phyloP scores from a whole-genome alignment of 2,797 vertebrate species.

The Sylvilagus floridanus region DNA sequence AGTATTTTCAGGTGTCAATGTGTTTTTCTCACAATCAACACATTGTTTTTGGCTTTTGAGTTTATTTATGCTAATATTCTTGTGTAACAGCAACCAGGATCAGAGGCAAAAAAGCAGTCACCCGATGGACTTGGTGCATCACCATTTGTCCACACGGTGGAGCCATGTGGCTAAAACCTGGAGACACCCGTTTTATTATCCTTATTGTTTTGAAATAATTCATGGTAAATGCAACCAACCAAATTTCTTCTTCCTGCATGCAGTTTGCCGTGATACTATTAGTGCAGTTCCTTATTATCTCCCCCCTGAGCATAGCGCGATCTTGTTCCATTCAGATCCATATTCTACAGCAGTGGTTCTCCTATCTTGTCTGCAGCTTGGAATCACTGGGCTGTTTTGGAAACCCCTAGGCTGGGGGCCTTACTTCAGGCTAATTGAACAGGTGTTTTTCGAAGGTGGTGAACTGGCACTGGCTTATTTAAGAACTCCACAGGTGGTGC shows the following conservation, averaged over 20 bases:
- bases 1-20: slow-evolving; percentile 28
- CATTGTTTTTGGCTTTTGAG: slow-evolving; percentile 14
- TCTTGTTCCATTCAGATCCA: not conserved
- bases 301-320: not conserved
- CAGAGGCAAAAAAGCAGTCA: not conserved
- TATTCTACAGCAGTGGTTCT: not conserved
- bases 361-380: not conserved
- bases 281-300: not conserved
- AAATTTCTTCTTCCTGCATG: slow-evolving; percentile 43
- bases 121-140: slow-evolving; percentile 1
- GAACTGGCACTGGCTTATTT: not conserved
- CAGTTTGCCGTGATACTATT: not conserved
- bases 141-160: slow-evolving; percentile 82
- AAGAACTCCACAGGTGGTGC: not conserved
- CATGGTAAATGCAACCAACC: slow-evolving; percentile 36
- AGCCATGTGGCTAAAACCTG: slow-evolving; percentile 78
- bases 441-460: not conserved
- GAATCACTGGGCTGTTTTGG: not conserved
- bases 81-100: not conserved
- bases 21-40: slow-evolving; percentile 45
- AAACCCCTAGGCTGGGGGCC: not conserved
- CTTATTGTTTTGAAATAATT: slow-evolving; percentile 51
- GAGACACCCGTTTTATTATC: slow-evolving; percentile 40
- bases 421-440: not conserved
- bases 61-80: slow-evolving; percentile 34